Conservation (phyloP, 2,113 vertebrate species). For the Grammomys surdaster region DNA sequence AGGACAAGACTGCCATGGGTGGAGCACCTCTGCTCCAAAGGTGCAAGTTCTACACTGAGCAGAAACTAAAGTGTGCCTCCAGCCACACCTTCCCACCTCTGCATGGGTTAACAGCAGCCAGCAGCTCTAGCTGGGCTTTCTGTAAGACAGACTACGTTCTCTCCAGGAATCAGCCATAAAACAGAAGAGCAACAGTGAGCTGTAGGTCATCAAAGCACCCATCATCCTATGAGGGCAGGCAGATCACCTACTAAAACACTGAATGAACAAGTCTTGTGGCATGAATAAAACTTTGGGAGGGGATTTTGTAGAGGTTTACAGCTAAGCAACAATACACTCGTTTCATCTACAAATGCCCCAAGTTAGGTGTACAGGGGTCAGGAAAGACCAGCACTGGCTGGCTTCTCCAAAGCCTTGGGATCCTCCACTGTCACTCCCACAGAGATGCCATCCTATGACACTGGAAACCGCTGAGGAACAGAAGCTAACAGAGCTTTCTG, state of each 20-base stretch:
- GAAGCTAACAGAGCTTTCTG: no score
- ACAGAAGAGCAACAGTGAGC: neutral
- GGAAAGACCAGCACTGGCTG: neutral
- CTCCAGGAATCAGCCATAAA: neutral
- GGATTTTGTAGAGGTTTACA: neutral
- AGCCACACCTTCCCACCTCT: neutral
- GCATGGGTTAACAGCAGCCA: neutral
- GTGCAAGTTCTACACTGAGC: neutral
- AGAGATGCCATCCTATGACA: neutral
- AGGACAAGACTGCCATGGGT: no score
- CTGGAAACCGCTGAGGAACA: neutral
- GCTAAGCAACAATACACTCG: neutral
- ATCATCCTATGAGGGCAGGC: neutral
- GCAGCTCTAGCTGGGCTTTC: neutral
- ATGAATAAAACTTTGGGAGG: neutral
- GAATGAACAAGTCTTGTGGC: neutral
- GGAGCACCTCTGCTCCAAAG: neutral
- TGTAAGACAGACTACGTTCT: neutral
- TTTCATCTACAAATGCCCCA: neutral
- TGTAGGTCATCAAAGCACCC: neutral
- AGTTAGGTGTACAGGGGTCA: rapidly evolving
- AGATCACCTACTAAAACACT: neutral
- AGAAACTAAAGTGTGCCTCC: neutral
- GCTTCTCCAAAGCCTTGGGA: neutral
- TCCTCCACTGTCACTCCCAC: neutral